Conservation (phyloP, 35 echinoderm and acorn worm species). For the Chiridota heheva region DNA sequence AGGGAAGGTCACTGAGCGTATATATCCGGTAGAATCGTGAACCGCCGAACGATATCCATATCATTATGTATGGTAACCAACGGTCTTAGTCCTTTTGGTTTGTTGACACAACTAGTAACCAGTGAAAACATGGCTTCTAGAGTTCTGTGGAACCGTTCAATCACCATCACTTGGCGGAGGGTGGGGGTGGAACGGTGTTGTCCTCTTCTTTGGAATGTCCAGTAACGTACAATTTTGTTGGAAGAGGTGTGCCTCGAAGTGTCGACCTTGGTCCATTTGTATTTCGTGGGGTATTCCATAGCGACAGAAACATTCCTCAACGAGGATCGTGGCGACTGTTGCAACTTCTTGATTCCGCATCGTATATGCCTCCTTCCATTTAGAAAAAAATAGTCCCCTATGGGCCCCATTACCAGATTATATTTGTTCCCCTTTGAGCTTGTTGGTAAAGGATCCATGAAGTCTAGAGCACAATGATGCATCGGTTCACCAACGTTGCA, state of each 20-base stretch:
- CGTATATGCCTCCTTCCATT: conserved; percentile 52
- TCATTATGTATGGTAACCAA: conserved; percentile 32
- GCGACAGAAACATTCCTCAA: conserved; percentile 47
- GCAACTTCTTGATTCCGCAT: conserved; percentile 42
- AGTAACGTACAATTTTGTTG: conserved; percentile 47
- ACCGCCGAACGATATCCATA: conserved; percentile 12
- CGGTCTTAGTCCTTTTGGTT: conserved; percentile 32
- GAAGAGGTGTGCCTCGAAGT: conserved; percentile 59
- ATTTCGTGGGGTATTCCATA: conserved; percentile 57
- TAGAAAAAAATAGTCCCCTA: conserved; percentile 63
- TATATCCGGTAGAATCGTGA: conserved; percentile 11
- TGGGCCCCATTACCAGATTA: conserved; percentile 51
- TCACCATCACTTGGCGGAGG: too few relatives aligned
- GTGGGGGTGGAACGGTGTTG: conserved; percentile 32
- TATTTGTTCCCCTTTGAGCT: conserved; percentile 39
- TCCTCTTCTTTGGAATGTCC: conserved; percentile 47
- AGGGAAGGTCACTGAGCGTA: conserved; percentile 34
- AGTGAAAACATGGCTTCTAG: conserved; percentile 3
- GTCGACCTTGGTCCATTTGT: conserved; percentile 53
- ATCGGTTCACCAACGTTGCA: conserved; percentile 6
- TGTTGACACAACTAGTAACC: neutral
- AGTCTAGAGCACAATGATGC: conserved; percentile 52
- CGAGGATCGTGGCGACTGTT: conserved; percentile 46
- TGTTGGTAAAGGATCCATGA: conserved; percentile 41
- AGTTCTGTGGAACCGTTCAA: conserved; percentile 42